phyloP scores from a whole-genome alignment of 2,888 invertebrate genomes.

The Byasa hedistus region DNA sequence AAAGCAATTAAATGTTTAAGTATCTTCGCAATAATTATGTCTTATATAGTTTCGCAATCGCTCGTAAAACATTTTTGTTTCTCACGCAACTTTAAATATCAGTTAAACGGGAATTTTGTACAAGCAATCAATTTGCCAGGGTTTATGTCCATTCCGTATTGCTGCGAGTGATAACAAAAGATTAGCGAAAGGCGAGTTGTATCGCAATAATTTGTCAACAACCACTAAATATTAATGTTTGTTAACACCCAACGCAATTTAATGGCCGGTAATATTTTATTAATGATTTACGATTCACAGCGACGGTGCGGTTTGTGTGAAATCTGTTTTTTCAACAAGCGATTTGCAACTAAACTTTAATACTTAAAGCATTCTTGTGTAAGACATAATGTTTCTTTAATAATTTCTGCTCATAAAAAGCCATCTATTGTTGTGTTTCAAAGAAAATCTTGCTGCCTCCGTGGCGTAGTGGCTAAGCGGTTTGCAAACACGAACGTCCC shows the following conservation, averaged over 20 bases:
- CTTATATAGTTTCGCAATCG: not conserved
- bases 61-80: not conserved
- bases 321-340: not conserved
- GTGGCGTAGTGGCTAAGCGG: no score
- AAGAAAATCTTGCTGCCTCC: no score
- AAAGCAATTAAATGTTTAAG: not conserved
- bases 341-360: not conserved
- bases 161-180: constrained; percentile 9
- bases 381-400: not conserved
- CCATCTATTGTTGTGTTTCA: not conserved
- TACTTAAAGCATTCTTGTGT: not conserved
- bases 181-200: constrained; percentile 10
- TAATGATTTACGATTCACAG: constrained; percentile 4
- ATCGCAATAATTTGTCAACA: constrained; percentile 16
- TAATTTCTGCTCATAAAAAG: not conserved
- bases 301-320: not conserved
- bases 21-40: not conserved
- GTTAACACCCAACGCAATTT: constrained; percentile 5
- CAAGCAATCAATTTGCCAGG: constrained; percentile 5
- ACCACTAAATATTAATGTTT: constrained; percentile 1
- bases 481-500: no score
- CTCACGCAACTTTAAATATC: not conserved
- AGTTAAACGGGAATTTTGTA: constrained; percentile 4
- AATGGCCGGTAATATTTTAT: constrained; percentile 2
- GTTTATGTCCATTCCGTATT: constrained; percentile 13